Conservation (phyloP, 2,888 invertebrate species). For the Harpalus rufipes region DNA sequence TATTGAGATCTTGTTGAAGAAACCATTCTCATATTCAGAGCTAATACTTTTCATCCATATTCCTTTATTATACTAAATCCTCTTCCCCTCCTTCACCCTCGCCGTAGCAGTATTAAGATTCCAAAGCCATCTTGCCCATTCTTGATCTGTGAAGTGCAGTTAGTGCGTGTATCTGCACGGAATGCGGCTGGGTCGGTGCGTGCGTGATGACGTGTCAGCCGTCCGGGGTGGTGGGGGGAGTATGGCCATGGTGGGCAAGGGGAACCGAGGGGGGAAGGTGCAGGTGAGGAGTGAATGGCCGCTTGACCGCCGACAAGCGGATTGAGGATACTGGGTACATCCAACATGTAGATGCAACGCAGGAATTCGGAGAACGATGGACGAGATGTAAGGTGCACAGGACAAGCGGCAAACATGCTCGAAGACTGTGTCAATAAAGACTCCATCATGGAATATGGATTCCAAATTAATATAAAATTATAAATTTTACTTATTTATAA, state of each 20-base stretch:
- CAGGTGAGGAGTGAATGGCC: constrained; percentile 66
- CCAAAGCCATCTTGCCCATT: neutral
- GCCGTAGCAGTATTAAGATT: neutral
- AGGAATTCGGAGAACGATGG: constrained; percentile 17
- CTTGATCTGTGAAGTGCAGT: constrained; percentile 19
- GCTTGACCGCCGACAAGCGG: constrained; percentile 59
- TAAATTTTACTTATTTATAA: too few relatives aligned
- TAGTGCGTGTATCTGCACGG: constrained; percentile 47
- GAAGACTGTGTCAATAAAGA: neutral
- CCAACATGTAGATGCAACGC: neutral
- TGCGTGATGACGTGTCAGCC: constrained; percentile 35
- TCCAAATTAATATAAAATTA: too few relatives aligned
- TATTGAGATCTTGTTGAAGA: too few relatives aligned
- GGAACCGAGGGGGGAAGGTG: neutral
- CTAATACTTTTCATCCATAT: neutral
- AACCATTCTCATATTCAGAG: too few relatives aligned
- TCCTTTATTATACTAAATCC: neutral
- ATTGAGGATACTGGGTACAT: constrained; percentile 55
- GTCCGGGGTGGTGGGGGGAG: neutral
- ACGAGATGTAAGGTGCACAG: constrained; percentile 5
- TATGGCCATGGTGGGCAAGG: neutral
- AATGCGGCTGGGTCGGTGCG: constrained; percentile 34
- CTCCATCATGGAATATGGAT: neutral
- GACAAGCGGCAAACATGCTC: neutral
- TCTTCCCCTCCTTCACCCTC: neutral